phyloP scores from a whole-genome alignment of 2,113 vertebrate genomes.

The Agelaius tricolor region DNA sequence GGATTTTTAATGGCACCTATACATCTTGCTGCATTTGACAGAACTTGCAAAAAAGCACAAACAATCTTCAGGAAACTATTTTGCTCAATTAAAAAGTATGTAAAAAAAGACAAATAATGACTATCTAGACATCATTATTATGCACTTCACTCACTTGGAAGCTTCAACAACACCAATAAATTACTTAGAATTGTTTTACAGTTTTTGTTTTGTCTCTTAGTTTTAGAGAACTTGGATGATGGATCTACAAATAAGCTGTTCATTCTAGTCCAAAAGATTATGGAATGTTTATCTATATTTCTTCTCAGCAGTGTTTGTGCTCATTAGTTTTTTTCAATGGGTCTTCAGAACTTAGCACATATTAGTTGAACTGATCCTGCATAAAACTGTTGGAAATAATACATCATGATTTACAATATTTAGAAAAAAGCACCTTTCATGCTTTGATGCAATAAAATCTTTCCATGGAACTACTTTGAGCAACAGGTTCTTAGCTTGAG shows the following conservation, averaged over 20 bases:
- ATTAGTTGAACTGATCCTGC: background rate
- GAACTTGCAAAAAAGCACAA: conserved; percentile 20
- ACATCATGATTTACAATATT: background rate
- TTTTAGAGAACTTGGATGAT: background rate
- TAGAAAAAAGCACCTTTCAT: background rate
- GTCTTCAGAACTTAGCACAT: background rate
- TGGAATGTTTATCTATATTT: background rate
- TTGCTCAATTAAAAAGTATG: background rate
- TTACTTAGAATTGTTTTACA: background rate
- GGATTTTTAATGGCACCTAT: background rate
- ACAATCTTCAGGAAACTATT: background rate
- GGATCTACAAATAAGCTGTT: background rate
- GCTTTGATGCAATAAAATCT: background rate
- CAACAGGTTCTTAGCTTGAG: background rate
- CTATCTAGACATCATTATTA: background rate
- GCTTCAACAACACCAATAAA: background rate
- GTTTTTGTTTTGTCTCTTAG: background rate
- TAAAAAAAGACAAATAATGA: background rate
- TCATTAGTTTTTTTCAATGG: background rate
- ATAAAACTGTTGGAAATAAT: background rate
- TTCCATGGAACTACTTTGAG: background rate
- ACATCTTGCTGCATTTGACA: conserved; percentile 5
- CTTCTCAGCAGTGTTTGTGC: background rate
- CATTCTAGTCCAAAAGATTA: background rate
- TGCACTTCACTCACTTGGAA: background rate